Evolutionary conservation across 2,797 vertebrate species (phyloP).

Genomic region (Xerus rutilus): DNA sequence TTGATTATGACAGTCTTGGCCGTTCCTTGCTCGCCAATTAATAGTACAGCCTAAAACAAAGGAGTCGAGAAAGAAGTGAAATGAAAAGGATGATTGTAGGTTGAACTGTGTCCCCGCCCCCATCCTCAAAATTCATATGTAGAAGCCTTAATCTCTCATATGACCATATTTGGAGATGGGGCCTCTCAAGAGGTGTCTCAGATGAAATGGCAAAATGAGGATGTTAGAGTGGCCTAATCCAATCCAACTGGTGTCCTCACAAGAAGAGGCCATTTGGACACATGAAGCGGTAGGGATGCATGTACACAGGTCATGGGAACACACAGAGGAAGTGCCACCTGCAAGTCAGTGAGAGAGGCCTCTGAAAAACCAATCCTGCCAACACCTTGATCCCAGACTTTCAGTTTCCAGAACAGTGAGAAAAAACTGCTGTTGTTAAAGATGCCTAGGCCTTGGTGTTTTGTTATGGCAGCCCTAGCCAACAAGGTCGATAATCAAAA

Average conservation of each 20-base stretch:
- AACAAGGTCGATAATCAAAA: conserved; percentile 1
- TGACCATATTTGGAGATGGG: not conserved
- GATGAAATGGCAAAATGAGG: not conserved
- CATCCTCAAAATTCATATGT: not conserved
- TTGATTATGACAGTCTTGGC: conserved; percentile 98
- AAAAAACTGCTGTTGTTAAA: not conserved
- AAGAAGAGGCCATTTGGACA: not conserved
- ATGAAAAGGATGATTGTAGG: not conserved
- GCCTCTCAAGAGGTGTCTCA: not conserved
- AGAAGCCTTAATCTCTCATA: not conserved
- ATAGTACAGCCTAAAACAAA: conserved; percentile 93
- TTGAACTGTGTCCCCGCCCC: not conserved
- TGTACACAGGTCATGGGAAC: fast-evolving
- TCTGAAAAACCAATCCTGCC: not conserved
- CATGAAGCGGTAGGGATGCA: too few species aligned
- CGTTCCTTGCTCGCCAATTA: conserved; percentile 98
- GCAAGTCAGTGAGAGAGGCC: not conserved
- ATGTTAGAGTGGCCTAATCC: not conserved
- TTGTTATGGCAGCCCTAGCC: not conserved
- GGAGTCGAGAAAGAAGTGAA: conserved; percentile 30
- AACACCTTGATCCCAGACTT: not conserved
- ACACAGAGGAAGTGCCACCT: not conserved
- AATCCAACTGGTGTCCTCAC: not conserved
- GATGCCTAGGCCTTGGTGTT: not conserved
- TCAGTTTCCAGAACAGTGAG: not conserved